phyloP scores from a whole-genome alignment of 2,888 invertebrate genomes.

The Volucella inflata region DNA sequence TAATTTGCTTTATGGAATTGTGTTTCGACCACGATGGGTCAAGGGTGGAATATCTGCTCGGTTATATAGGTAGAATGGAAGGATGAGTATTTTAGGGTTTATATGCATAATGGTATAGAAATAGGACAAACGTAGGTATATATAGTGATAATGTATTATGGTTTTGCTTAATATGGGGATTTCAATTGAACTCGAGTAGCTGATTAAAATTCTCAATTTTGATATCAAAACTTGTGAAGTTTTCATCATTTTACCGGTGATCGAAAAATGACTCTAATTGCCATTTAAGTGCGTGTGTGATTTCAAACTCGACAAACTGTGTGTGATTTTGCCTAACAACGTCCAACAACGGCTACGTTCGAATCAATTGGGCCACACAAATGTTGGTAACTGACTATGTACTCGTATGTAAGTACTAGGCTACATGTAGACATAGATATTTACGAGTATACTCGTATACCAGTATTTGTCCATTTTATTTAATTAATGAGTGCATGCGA shows the following conservation, averaged over 20 bases:
- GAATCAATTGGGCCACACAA: constrained; percentile 34
- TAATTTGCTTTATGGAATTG: constrained; percentile 65
- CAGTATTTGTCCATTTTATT: constrained; percentile 62
- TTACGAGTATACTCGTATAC: constrained; percentile 43
- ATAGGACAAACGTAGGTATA: no score
- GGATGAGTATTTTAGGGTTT: no score
- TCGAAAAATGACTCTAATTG: constrained; percentile 45
- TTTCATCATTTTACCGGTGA: constrained; percentile 15
- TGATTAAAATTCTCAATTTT: constrained; percentile 64
- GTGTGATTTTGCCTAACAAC: constrained; percentile 3
- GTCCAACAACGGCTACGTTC: constrained; percentile 31
- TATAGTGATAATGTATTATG: no score
- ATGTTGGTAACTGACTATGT: constrained; percentile 36
- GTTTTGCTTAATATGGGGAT: background rate
- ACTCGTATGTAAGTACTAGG: background rate
- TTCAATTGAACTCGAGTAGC: constrained; percentile 19
- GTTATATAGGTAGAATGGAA: no score
- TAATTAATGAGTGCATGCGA: constrained; percentile 67
- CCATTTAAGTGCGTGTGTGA: constrained; percentile 50
- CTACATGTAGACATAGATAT: background rate
- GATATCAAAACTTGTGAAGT: constrained; percentile 43
- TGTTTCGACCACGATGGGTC: constrained; percentile 45
- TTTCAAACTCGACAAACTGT: constrained; percentile 6
- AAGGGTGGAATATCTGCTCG: background rate
- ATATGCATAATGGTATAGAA: no score